Conservation (phyloP, 2,888 invertebrate species). For the Philhelius pedissequus region DNA sequence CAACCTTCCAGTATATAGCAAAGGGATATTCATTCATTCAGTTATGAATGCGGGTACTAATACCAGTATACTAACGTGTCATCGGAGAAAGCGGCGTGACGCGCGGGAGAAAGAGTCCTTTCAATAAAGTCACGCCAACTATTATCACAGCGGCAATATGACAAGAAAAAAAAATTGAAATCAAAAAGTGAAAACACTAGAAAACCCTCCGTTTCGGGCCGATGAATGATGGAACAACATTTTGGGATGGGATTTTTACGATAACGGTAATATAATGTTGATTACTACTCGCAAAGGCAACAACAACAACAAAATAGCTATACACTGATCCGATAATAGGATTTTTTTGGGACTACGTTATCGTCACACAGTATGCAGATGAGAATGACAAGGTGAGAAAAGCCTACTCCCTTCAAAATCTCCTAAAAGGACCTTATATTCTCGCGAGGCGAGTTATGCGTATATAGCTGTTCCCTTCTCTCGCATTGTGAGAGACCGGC, state of each 20-base stretch:
- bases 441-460: background rate
- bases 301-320: background rate
- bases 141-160: conserved; percentile 49
- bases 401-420: conserved; percentile 11
- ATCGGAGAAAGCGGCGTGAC: background rate
- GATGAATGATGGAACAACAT: conserved; percentile 50
- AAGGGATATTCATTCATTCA: conserved; percentile 42
- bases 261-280: conserved; percentile 64
- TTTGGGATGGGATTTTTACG: conserved; percentile 39
- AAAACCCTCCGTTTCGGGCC: conserved; percentile 38
- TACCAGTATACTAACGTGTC: background rate
- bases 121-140: conserved; percentile 61
- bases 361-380: conserved; percentile 51
- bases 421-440: conserved; percentile 19
- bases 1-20: conserved; percentile 45
- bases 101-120: conserved; percentile 25
- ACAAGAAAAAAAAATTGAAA: background rate
- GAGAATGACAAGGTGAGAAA: conserved; percentile 59
- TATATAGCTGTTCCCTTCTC: background rate
- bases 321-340: conserved; percentile 64
- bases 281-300: conserved; percentile 31
- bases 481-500: background rate
- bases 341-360: conserved; percentile 8
- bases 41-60: background rate
- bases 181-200: background rate